Evolutionary conservation across 2,113 vertebrate genomes (phyloP), one percentile per base, ranked within the genome.

Genomic region (Heliornis fulica): DNA sequence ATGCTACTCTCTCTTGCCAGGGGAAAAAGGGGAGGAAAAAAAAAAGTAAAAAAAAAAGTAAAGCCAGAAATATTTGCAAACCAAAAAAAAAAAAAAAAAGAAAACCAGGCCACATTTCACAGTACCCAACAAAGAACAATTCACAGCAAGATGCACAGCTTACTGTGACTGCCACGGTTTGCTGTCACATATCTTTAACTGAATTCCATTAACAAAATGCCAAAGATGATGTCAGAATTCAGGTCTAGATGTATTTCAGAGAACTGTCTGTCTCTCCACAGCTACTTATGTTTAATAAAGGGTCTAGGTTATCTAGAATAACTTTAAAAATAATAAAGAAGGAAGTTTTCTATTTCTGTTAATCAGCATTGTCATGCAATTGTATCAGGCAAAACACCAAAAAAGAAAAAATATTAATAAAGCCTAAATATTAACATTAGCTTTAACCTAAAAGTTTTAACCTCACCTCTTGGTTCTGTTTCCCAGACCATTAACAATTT

Each of bases 11-110:
- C 48, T 61, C 34, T 53, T 45, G 11, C 20, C 0, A 2, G 15
- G 0, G 31, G 7, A 10, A 11, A 11, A 54, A 2, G 15, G 0
- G 31, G 7, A 10, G 20, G 21, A 54, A 68, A 61, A 50, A n/a
- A 26, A 32, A 43, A n/a, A 51, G n/a, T n/a, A n/a, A n/a, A 22
- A 17, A 32, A 36, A 31, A 29, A 9, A 9, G 61, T 22, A 20
- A 80, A 87, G 32, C 15, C 22, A 70, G 29, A 15, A 18, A 14
- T 29, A 34, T 32, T 36, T 54, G 50, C 60, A 78, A 76, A 84
- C n/a, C n/a, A n/a, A 48, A 40, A 54, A 76, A 78, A 46, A 46
- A 46, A 18, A 45, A 45, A 15, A 15, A 18, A 45, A 45, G 7
- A 15, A 13, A 45, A 45, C 13, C 15, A 63, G 59, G 84, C 14